Evolutionary conservation across 1,140 invertebrate genomes (phyloP).

Genomic region (Drosophila orosa): DNA sequence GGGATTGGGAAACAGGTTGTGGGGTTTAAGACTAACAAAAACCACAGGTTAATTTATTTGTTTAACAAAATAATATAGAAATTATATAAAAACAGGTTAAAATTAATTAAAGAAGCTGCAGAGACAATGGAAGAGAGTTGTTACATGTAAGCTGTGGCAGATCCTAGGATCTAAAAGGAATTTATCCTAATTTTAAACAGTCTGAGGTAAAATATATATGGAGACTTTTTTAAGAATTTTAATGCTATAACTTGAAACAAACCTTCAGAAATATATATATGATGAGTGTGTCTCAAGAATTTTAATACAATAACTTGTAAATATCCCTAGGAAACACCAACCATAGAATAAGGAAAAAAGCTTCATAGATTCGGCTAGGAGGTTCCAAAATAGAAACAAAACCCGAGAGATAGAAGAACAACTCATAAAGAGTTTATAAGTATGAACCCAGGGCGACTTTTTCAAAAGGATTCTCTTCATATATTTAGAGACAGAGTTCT

Average conservation of each 20-base stretch:
- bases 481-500: too few relatives aligned
- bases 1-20: not conserved
- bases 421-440: constrained; percentile 18
- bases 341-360: too few relatives aligned
- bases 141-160: not conserved
- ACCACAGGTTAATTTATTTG: not conserved
- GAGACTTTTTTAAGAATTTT: not conserved
- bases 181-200: not conserved
- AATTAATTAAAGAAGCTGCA: not conserved
- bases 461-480: too few relatives aligned
- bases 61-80: not conserved
- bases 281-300: not conserved
- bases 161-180: not conserved
- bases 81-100: too few relatives aligned
- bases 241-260: not conserved
- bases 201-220: not conserved
- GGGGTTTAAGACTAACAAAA: not conserved
- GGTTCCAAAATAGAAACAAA: constrained; percentile 13
- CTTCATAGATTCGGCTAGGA: not conserved
- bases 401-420: constrained; percentile 10
- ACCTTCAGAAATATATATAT: not conserved
- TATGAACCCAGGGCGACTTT: not conserved
- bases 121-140: not conserved
- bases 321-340: too few relatives aligned
- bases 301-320: not conserved